Evolutionary conservation across 2,888 invertebrate species (phyloP).

Genomic region (Teleogryllus oceanicus): DNA sequence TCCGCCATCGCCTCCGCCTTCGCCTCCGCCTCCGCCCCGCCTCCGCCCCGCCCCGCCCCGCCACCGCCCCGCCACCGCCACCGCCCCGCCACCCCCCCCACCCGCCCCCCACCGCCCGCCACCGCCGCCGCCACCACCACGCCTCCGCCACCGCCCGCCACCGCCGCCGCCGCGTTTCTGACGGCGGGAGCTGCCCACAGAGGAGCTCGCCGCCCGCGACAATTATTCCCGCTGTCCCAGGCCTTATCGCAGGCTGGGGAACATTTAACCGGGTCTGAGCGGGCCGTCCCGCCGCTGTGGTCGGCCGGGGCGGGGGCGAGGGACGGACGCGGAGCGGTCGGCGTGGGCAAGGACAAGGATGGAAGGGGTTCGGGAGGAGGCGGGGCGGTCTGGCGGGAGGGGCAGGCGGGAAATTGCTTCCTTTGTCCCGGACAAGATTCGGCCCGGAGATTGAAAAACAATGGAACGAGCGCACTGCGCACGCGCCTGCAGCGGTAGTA

Average conservation of each 20-base stretch:
- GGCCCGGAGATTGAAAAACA: background rate
- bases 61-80: too few species aligned
- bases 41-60: too few species aligned
- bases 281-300: background rate
- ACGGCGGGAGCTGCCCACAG: background rate
- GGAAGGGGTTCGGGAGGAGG: background rate
- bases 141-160: too few species aligned
- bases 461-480: background rate
- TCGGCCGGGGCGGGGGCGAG: background rate
- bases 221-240: background rate
- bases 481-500: background rate
- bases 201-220: background rate
- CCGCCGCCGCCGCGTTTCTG: background rate
- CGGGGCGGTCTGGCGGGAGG: background rate
- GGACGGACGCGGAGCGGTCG: too few species aligned
- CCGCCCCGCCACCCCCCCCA: too few species aligned
- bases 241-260: background rate
- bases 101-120: background rate
- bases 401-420: background rate
- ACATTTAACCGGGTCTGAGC: background rate
- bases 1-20: too few species aligned
- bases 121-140: background rate
- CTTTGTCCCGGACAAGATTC: constrained; percentile 3
- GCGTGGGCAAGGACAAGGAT: background rate
- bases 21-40: too few species aligned